Evolutionary conservation across 2,888 invertebrate species (phyloP), one percentile per base, ranked within the genome.

Genomic region (Eustalomyia histrio): DNA sequence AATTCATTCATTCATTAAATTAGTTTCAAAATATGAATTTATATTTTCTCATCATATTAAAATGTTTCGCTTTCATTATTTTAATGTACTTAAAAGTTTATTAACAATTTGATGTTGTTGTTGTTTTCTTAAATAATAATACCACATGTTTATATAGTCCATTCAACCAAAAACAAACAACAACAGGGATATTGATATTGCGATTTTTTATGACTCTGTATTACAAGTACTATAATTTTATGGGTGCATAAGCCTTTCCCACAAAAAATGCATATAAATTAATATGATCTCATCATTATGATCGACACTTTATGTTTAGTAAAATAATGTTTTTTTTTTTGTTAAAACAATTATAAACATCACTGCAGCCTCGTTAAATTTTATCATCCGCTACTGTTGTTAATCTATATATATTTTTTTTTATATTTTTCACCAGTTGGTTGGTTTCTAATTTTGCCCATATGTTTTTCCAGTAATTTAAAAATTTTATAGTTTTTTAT

Each of bases 351-450:
- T 39, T 39, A 39, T 39, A 39, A 57, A 43, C 18, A 65, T 55
- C 73, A 35, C 12, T 74, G 21, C 58, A 52, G 39, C 57, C 29
- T 60, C 12, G 47, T n/a, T 39, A 58, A 74, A 16, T 52, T 65
- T 65, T 39, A 65, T 50, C 16, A 50, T 52, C 61, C 43, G 21
- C 67, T 55, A 47, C 47, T 61, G 60, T 43, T 57, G 14, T 73
- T 57, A 8, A 7, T n/a, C n/a, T n/a, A n/a, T n/a, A n/a, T n/a
- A n/a, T n/a, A n/a, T n/a, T n/a, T n/a, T n/a, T n/a, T n/a, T n/a
- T n/a, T n/a, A 53, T 39, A 61, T 9, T 12, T 53, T 52, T 39
- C 16, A 52, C 16, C 50, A 52, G 52, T 61, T 39, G 35, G 35
- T 24, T 10, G 7, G n/a, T 55, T 50, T 14, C n/a, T n/a, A n/a